Conservation (phyloP, 2,113 vertebrate genomes). For the Pionites leucogaster region DNA sequence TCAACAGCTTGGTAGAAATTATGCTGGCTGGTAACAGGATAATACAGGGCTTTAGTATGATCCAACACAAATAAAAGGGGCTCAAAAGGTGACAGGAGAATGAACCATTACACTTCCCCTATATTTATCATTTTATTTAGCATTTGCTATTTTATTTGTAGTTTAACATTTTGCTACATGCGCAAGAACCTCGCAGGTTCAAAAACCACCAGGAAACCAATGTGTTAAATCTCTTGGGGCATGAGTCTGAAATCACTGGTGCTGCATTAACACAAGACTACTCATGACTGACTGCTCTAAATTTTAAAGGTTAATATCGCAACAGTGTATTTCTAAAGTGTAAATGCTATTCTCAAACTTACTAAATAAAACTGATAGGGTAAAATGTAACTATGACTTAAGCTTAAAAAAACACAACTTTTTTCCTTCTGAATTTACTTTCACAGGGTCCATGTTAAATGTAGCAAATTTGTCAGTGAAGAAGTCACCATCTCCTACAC, state of each 20-base stretch:
- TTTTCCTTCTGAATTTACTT: slow-evolving; percentile 17
- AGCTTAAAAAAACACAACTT: not conserved
- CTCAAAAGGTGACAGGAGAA: not conserved
- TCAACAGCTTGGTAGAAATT: not conserved
- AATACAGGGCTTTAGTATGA: not conserved
- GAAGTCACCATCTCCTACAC: not conserved
- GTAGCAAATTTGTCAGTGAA: not conserved
- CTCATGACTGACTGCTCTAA: not conserved
- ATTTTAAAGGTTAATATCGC: not conserved
- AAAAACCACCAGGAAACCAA: not conserved
- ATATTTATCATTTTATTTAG: not conserved
- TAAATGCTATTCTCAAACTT: not conserved
- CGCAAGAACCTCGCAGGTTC: not conserved
- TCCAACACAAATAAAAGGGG: not conserved
- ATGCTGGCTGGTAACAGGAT: not conserved
- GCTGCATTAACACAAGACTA: not conserved
- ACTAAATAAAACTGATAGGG: not conserved
- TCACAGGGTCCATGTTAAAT: not conserved
- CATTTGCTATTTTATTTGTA: not conserved
- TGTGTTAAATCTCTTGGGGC: not conserved
- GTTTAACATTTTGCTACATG: not conserved
- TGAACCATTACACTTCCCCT: not conserved
- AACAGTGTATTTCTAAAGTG: not conserved
- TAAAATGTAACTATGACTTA: not conserved
- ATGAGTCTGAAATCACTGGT: not conserved